Base-by-base conservation (phyloP, 1,140 invertebrate genomes). In the Achatina immaculata region DNA sequence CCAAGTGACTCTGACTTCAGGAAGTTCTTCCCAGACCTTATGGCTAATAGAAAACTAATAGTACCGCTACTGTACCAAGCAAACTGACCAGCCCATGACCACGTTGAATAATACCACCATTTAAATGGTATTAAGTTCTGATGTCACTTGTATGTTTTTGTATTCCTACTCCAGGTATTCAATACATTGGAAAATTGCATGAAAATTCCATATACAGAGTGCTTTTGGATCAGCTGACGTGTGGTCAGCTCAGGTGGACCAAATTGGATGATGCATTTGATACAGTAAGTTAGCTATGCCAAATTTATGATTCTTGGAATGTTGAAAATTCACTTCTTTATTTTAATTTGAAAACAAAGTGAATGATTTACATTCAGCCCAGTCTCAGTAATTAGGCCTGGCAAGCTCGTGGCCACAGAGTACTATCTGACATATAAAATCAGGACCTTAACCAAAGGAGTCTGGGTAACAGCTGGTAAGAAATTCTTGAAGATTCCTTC, bases 151-250 rank as follows among this genome's bases (percentile, higher is more conserved):
- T 66, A 66, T 66, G n/a, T 28, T 9, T 38, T 74, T 36, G n/a
- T 55, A 14, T 24, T 51, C 36, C 11, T 34, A 43, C 72, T 45
- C 31, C 24, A 91, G 90, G 90, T n/a, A 91, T 92, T 48, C 92
- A 92, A 81, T 92, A 92, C 83, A 90, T 92, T 65, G 92, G 91
- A 6, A 87, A 91, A 68, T 88, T 92, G 89, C 81, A 85, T 34
- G 82, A 86, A 7, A 36, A 55, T 24, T 85, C 88, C 24, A 31
- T 86, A 14, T 80, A 81, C 45, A 84, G 85, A 48, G 82, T 88
- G 28, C 79, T 91, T 3, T 40, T 89, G n/a, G 89, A 92, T 75
- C 90, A 91, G 81, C 81, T 92, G 65, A 91, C 91, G 24, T 88
- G 91, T 72, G 91, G 91, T 7, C 90, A 91, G 79, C 81, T 92